phyloP scores from a whole-genome alignment of 2,113 vertebrate genomes.

The Ramphastos sulfuratus region DNA sequence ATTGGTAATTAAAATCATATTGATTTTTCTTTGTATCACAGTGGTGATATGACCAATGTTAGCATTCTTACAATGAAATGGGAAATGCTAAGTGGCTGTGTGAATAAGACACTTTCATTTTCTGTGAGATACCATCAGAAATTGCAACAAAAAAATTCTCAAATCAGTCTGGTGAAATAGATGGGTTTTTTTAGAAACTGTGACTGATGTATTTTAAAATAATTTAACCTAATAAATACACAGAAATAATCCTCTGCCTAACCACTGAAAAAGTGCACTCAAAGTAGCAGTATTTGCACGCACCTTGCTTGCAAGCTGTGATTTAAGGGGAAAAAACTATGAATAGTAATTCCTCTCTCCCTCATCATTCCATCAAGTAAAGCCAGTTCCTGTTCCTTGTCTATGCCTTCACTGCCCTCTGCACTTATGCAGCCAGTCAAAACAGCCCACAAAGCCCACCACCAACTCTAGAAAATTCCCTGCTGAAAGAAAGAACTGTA shows the following conservation, averaged over 20 bases:
- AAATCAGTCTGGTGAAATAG: not conserved
- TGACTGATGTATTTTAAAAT: not conserved
- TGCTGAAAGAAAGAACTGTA: not conserved
- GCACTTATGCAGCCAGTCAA: not conserved
- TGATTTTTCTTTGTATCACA: conserved; percentile 18
- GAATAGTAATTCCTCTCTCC: not conserved
- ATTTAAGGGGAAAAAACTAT: not conserved
- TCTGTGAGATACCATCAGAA: not conserved
- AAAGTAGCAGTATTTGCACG: not conserved
- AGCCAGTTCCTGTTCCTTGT: not conserved
- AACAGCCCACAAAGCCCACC: not conserved
- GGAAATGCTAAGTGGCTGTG: not conserved
- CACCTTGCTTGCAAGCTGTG: not conserved
- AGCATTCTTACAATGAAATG: not conserved
- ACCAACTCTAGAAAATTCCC: not conserved
- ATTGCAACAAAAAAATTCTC: not conserved
- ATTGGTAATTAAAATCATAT: conserved; percentile 32
- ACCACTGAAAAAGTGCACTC: not conserved
- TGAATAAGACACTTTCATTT: not conserved
- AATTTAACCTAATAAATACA: not conserved
- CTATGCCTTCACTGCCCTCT: not conserved
- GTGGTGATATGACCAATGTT: not conserved
- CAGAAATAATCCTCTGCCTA: not conserved
- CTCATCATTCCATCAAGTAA: not conserved
- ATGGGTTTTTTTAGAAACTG: not conserved